phyloP scores from a whole-genome alignment of 2,888 invertebrate species.

The Nycteola revayana region DNA sequence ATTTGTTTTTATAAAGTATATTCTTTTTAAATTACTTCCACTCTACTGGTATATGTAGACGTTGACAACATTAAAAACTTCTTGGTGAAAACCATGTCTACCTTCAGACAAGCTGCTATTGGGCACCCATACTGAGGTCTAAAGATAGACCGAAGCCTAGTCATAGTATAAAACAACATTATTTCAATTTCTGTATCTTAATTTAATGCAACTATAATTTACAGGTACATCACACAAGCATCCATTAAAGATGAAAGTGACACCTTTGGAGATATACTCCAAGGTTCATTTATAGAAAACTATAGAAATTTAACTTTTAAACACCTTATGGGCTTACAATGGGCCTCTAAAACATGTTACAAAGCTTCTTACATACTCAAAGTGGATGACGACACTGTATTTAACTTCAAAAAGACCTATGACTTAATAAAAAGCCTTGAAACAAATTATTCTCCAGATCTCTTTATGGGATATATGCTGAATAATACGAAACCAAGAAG shows the following conservation, averaged over 20 bases:
- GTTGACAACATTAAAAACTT: too few species aligned
- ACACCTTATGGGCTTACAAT: constrained; percentile 90
- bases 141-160: too few species aligned
- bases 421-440: constrained; percentile 33
- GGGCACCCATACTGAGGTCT: too few species aligned
- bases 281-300: constrained; percentile 89
- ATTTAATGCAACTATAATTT: too few species aligned
- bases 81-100: too few species aligned
- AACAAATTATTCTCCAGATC: constrained; percentile 32
- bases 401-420: constrained; percentile 83
- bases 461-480: constrained; percentile 85
- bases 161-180: too few species aligned
- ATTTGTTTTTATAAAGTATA: too few species aligned
- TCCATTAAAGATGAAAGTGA: constrained; percentile 83
- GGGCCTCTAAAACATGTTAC: constrained; percentile 85
- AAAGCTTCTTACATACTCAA: constrained; percentile 70
- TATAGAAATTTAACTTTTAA: constrained; percentile 92
- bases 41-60: too few species aligned
- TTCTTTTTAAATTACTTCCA: too few species aligned
- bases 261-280: constrained; percentile 86
- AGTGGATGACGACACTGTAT: constrained; percentile 70
- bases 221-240: constrained; percentile 74
- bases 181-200: too few species aligned
- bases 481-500: constrained; percentile 85
- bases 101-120: too few species aligned